phyloP scores from a whole-genome alignment of 1,140 invertebrate genomes.

The Latrodectus geometricus region DNA sequence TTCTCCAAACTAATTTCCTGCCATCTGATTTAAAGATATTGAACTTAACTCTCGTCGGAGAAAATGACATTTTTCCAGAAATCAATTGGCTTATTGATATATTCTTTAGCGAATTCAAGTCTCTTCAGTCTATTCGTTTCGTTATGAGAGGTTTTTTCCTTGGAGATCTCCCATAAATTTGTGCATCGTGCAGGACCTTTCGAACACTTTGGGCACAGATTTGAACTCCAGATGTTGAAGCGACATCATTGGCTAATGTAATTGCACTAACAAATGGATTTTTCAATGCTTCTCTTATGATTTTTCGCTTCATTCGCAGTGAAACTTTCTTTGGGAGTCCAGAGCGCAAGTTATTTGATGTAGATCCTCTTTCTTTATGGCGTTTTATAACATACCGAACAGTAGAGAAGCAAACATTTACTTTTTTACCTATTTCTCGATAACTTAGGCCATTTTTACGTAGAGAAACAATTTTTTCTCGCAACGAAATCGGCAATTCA shows the following conservation, averaged over 20 bases:
- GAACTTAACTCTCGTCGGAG: no score
- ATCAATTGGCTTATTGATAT: neutral
- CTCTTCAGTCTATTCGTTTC: no score
- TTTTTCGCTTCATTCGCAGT: conserved; percentile 8
- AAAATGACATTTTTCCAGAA: no score
- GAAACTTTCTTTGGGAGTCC: neutral
- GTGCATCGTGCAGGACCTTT: conserved; percentile 2
- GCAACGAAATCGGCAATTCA: conserved; percentile 6
- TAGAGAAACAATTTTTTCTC: neutral
- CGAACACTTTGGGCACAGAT: conserved; percentile 5
- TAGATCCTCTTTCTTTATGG: conserved; percentile 5
- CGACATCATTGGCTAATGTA: conserved; percentile 4
- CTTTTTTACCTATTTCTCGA: conserved; percentile 15
- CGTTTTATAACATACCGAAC: neutral
- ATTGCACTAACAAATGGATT: conserved; percentile 17
- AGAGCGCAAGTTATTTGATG: neutral
- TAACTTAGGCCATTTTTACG: neutral
- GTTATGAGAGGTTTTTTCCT: neutral
- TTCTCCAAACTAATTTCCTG: conserved; percentile 14
- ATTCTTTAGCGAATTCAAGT: no score
- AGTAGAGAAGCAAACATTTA: neutral
- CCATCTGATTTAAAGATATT: conserved; percentile 12
- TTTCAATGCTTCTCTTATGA: conserved; percentile 4
- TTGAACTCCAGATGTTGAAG: conserved; percentile 15
- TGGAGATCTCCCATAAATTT: conserved; percentile 9